Conservation (phyloP, 2,888 invertebrate genomes). For the Synanthedon vespiformis region DNA sequence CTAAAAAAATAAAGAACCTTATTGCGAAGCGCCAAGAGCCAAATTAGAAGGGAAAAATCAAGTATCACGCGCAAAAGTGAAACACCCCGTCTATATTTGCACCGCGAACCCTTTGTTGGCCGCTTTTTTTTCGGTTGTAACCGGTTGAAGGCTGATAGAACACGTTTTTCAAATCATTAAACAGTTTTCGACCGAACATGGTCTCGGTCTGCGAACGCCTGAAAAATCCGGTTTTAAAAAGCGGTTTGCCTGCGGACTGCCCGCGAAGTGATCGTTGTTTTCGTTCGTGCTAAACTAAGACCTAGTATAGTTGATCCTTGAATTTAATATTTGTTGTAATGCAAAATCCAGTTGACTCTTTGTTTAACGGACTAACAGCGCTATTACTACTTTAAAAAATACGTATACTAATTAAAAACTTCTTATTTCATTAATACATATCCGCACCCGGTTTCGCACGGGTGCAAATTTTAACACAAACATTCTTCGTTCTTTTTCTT, state of each 20-base stretch:
- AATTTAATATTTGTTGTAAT: not conserved
- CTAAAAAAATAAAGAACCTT: conserved; percentile 7
- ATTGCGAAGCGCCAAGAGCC: conserved; percentile 14
- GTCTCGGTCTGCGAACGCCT: conserved; percentile 38
- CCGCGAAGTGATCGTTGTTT: conserved; percentile 43
- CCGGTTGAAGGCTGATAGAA: conserved; percentile 69
- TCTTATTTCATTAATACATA: too few species aligned
- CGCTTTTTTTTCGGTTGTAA: conserved; percentile 66
- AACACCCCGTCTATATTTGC: conserved; percentile 62
- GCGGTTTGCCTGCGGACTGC: conserved; percentile 30
- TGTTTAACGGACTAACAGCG: too few species aligned
- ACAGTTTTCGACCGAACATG: conserved; percentile 58
- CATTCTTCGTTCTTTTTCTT: too few species aligned
- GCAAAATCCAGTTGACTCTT: too few species aligned
- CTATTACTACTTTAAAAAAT: too few species aligned
- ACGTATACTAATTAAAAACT: too few species aligned
- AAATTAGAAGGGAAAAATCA: conserved; percentile 19
- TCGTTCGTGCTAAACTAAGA: conserved; percentile 34
- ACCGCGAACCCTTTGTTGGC: conserved; percentile 63
- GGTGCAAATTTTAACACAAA: too few species aligned
- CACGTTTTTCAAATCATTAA: conserved; percentile 72
- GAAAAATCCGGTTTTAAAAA: conserved; percentile 20
- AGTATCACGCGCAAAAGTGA: conserved; percentile 16
- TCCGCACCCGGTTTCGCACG: too few species aligned
- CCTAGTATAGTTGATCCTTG: conserved; percentile 17